These are phyloP conservation scores for Cryptophagus acutangulus DNA, from an alignment of 2,888 invertebrate species.

Conservation along the genomic window DNA sequence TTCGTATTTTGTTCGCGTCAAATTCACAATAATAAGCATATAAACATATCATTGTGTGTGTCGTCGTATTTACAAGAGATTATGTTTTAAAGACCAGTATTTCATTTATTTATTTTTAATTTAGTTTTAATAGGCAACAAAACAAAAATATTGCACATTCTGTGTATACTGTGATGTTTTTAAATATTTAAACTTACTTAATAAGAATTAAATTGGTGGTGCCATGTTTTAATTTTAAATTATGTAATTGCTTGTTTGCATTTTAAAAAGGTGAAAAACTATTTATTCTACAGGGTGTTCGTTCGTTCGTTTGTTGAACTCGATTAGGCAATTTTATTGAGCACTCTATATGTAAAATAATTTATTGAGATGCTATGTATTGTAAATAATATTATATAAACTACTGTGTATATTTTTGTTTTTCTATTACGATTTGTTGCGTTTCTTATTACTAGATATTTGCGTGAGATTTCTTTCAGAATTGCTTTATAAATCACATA, in stretches of 20 bases:
- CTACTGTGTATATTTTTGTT: slow-evolving; percentile 22
- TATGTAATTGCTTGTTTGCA: slow-evolving; percentile 3
- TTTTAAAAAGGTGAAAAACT: no score
- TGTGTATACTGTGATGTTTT: neutral
- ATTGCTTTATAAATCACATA: slow-evolving; percentile 1
- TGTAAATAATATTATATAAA: slow-evolving; percentile 20
- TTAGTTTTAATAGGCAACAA: neutral
- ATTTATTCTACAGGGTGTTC: no score
- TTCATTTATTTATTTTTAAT: slow-evolving; percentile 3
- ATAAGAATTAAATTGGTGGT: neutral
- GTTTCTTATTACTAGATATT: slow-evolving; percentile 22
- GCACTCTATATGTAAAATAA: no score
- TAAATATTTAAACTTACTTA: neutral
- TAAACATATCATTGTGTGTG: no score
- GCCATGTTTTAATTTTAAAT: slow-evolving; percentile 2
- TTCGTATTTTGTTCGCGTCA: no score
- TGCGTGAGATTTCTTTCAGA: neutral
- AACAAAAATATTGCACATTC: neutral
- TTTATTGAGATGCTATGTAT: slow-evolving; percentile 11
- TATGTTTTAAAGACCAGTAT: slow-evolving; percentile 9
- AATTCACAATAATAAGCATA: no score
- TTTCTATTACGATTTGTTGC: slow-evolving; percentile 22
- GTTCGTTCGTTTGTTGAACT: no score
- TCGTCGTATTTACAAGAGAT: neutral
- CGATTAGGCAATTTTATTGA: no score